phyloP scores from a whole-genome alignment of 2,113 vertebrate genomes.

The Elephas maximus region DNA sequence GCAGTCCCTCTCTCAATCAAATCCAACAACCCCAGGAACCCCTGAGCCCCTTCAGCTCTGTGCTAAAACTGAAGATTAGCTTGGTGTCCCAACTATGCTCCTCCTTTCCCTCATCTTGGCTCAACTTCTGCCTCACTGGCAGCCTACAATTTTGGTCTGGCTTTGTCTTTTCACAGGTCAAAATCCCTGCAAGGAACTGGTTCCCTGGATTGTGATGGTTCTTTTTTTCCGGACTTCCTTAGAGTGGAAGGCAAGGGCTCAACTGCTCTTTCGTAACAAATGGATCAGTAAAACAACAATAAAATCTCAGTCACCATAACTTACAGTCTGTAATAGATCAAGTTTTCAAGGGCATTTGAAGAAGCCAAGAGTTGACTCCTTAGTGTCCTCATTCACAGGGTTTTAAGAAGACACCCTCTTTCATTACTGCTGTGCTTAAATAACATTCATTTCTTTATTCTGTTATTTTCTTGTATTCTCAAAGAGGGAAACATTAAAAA shows the following conservation, averaged over 20 bases:
- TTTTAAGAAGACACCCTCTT: constrained; percentile 4
- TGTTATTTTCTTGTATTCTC: background rate
- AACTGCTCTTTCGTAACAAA: constrained; percentile 65
- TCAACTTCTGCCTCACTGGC: constrained; percentile 3
- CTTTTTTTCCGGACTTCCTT: background rate
- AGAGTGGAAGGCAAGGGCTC: constrained; percentile 51
- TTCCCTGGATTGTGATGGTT: background rate
- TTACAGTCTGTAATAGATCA: constrained; percentile 62
- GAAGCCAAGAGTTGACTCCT: constrained; percentile 52
- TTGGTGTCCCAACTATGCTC: background rate
- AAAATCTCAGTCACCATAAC: constrained; percentile 58
- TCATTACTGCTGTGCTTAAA: constrained; percentile 34
- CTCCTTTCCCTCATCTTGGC: background rate
- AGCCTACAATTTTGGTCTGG: background rate
- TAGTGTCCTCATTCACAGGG: background rate
- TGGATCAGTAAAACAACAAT: constrained; percentile 71
- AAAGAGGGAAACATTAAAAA: background rate
- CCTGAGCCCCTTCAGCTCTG: background rate
- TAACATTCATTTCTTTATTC: constrained; percentile 46
- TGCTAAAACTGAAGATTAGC: background rate
- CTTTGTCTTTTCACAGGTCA: constrained; percentile 55
- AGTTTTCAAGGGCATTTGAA: constrained; percentile 51
- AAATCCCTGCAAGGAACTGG: constrained; percentile 50
- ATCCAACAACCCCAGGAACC: background rate
- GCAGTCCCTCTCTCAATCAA: background rate